These are phyloP conservation scores for Aphrophora alni DNA, from an alignment of 2,888 invertebrate species.

Conservation along the genomic window DNA sequence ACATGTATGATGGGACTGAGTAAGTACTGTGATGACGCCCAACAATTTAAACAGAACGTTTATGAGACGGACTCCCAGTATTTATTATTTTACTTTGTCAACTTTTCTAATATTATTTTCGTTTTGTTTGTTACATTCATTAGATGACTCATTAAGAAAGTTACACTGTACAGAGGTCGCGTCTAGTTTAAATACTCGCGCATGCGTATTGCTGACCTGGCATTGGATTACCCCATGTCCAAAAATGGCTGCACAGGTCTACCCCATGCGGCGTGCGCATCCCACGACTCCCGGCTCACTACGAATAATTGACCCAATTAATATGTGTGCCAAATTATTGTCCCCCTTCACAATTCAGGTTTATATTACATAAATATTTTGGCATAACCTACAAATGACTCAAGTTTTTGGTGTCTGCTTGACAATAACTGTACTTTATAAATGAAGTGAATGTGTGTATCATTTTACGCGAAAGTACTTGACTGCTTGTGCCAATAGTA, in stretches of 20 bases:
- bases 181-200: background rate
- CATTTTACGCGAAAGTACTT: background rate
- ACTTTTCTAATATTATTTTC: background rate
- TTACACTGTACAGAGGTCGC: background rate
- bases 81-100: too few relatives aligned
- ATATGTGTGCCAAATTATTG: background rate
- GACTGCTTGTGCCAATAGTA: too few relatives aligned
- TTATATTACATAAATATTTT: constrained; percentile 2
- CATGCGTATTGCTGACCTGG: background rate
- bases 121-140: background rate
- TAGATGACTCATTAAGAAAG: background rate
- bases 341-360: background rate
- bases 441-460: background rate
- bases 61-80: too few relatives aligned
- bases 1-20: too few relatives aligned
- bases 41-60: too few relatives aligned
- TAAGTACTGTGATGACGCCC: too few relatives aligned
- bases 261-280: background rate
- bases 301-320: background rate
- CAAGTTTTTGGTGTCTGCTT: background rate
- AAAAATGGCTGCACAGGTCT: background rate
- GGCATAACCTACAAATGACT: background rate
- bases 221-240: constrained; percentile 6
- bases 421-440: background rate
- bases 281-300: background rate